A percentile compares a stretch with the other conserved stretches of the same genome.
Conservation (phyloP, 2,113 vertebrate species). For the Rhabdornis inornatus region DNA sequence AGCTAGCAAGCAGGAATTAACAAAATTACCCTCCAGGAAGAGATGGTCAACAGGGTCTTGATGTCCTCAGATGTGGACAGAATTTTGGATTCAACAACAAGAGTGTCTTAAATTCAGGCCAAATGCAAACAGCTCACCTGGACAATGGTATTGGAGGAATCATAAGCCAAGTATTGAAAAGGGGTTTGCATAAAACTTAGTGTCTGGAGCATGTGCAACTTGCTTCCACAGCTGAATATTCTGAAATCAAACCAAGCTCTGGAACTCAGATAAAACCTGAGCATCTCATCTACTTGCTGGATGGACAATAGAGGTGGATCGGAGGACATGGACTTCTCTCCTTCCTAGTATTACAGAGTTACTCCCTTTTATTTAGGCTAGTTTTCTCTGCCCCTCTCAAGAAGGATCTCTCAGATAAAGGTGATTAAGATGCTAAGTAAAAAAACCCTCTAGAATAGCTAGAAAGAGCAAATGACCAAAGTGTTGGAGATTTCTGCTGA, state of each 20-base stretch:
- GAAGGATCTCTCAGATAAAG: background rate
- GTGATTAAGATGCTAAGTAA: background rate
- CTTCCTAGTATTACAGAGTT: background rate
- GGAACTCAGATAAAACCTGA: background rate
- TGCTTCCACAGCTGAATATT: background rate
- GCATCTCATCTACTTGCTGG: background rate
- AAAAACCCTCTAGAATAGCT: accelerated
- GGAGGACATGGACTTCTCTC: background rate
- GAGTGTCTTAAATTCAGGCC: background rate
- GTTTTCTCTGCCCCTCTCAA: background rate
- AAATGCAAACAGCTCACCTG: background rate
- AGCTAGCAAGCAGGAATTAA: background rate
- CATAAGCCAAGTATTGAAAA: background rate
- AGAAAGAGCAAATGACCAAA: background rate
- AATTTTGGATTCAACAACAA: background rate
- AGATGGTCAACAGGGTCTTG: background rate
- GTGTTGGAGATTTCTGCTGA: background rate
- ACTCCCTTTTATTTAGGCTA: background rate
- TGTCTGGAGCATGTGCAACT: background rate
- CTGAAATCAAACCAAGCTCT: background rate
- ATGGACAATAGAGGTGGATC: background rate
- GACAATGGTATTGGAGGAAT: background rate
- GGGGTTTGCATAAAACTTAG: background rate
- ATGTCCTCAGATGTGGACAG: background rate
- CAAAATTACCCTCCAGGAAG: background rate